Base-by-base conservation (phyloP, 2,797 vertebrate genomes). In the Manis pentadactyla region DNA sequence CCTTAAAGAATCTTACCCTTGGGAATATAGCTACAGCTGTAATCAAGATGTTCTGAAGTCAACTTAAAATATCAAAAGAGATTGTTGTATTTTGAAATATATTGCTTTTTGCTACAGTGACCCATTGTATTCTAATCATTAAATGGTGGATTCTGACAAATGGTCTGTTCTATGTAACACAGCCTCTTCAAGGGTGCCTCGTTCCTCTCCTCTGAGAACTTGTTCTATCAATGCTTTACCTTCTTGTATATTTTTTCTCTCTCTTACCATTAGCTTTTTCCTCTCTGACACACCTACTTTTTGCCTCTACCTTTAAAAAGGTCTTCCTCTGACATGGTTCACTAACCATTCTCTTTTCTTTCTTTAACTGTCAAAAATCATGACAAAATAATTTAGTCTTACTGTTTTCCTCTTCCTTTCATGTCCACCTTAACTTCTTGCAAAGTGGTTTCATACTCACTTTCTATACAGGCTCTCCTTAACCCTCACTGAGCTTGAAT, bases 1-100 rank as follows among this genome's bases (percentile, higher is more conserved):
- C 4, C 13, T 97, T 97, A 95, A 96, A 93, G 37, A 85, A 71
- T 46, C 42, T 73, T 94, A 18, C 5, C 25, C n/a, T 97, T 97
- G 46, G 96, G 88, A 94, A 37, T 63, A 11, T n/a, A 95, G 66
- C 27, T 96, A 49, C 83, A 97, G 71, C 29, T 46, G 13, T 31
- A 13, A 13, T 90, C 46, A 92, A 37, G 1, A 84, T 97, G 34
- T 75, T 97, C 18, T 85, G 27, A 96, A 94, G 96, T 87, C 31
- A 93, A 91, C 46, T 87, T 25, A 64, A 96, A 95, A 2, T 61
- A 61, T 59, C 96, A 53, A 95, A 97, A 91, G 14, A 79, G 59
- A 57, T 4, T 10, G 0, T n/a, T 90, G 27, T 42, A 46, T 74
- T 77, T 93, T 63, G 46, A 81, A 55, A 39, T 63, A 18, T 19